These are phyloP conservation scores for Onychomys arenicola DNA, from an alignment of 2,797 vertebrate genomes.

Conservation along the genomic window DNA sequence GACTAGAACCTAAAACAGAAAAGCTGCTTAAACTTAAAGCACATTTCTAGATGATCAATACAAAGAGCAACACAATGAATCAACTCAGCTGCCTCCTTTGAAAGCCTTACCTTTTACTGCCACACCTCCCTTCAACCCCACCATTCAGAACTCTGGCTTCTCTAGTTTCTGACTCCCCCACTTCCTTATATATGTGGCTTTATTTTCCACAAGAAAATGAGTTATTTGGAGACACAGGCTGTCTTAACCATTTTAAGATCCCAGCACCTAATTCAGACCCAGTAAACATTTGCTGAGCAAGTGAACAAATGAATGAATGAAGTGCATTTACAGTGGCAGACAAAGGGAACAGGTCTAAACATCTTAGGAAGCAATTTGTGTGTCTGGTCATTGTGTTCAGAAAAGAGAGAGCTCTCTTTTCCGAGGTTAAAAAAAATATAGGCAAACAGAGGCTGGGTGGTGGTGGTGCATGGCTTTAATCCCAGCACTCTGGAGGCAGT, in stretches of 20 bases:
- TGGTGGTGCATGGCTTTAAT: background rate
- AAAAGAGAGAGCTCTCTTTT: conserved; percentile 18
- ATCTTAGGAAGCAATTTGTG: background rate
- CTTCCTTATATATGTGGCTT: background rate
- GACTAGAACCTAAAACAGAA: background rate
- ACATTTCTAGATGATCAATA: conserved; percentile 11
- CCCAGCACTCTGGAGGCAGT: background rate
- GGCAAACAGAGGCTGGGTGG: background rate
- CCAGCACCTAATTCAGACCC: background rate
- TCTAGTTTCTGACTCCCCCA: background rate
- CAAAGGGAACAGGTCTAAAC: conserved; percentile 8
- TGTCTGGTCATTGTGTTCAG: background rate
- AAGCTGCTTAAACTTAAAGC: conserved; percentile 39
- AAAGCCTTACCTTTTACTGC: background rate
- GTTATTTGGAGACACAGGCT: background rate
- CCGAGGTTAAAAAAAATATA: background rate
- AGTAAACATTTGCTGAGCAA: background rate
- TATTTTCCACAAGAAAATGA: background rate
- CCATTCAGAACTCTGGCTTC: background rate
- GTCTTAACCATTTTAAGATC: background rate
- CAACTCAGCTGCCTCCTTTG: background rate
- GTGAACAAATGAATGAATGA: background rate
- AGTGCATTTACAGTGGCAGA: background rate
- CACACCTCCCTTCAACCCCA: background rate
- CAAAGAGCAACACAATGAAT: conserved; percentile 20